Percentiles rank a stretch among this genome's conserved stretches.
Evolutionary conservation across 1,140 invertebrate species (phyloP).

Genomic region (Caerostris extrusa): DNA sequence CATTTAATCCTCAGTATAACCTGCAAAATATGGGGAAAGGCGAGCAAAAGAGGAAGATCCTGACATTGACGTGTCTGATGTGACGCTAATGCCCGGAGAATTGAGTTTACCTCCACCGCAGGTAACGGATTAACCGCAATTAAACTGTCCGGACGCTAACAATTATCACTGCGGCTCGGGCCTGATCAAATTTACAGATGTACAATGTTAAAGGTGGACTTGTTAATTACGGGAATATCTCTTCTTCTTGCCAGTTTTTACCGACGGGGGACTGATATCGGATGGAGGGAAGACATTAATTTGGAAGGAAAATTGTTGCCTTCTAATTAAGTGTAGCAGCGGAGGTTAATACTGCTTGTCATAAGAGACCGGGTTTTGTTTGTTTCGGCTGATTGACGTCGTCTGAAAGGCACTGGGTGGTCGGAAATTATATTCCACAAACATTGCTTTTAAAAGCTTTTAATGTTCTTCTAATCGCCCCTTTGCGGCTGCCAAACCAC

Average conservation of each 20-base stretch:
- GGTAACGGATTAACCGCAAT: slow-evolving; percentile 76
- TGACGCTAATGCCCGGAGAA: slow-evolving; percentile 71
- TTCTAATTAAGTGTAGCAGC: slow-evolving; percentile 66
- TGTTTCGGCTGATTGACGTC: slow-evolving; percentile 64
- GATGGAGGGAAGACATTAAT: slow-evolving; percentile 57
- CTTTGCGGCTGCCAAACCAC: background rate
- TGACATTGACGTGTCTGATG: slow-evolving; percentile 70
- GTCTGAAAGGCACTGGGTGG: slow-evolving; percentile 72
- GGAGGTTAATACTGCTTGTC: slow-evolving; percentile 74
- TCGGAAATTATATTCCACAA: slow-evolving; percentile 51
- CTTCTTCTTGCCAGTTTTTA: slow-evolving; percentile 27
- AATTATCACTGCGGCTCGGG: slow-evolving; percentile 62
- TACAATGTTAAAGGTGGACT: slow-evolving; percentile 54
- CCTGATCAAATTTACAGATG: slow-evolving; percentile 76
- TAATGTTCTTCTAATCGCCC: background rate
- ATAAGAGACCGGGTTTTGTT: slow-evolving; percentile 50
- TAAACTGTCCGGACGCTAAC: slow-evolving; percentile 75
- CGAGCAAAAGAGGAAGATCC: background rate
- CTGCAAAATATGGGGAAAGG: background rate
- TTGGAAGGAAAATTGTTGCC: slow-evolving; percentile 75
- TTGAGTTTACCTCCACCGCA: slow-evolving; percentile 69
- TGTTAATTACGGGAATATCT: slow-evolving; percentile 69
- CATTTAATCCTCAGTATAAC: slow-evolving; percentile 2
- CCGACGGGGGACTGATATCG: slow-evolving; percentile 21
- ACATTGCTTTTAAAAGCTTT: background rate